Conservation (phyloP, 2,888 invertebrate species). For the Caradrina kadenii region DNA sequence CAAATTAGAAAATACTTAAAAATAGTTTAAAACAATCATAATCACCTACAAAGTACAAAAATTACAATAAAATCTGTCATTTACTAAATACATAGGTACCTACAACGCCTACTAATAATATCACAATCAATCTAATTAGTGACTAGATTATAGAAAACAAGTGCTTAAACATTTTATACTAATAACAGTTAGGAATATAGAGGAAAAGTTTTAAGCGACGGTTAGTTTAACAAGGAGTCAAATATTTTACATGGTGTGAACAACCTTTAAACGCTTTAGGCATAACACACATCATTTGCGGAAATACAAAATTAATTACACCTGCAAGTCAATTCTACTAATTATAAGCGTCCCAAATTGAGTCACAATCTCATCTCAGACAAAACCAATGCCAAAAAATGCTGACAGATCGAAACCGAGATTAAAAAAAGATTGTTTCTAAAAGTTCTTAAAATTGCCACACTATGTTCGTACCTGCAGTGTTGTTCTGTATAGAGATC, state of each 20-base stretch:
- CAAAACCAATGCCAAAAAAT: too few relatives aligned
- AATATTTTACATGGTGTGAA: conserved; percentile 20
- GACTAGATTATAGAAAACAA: conserved; percentile 49
- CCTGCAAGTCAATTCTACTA: too few relatives aligned
- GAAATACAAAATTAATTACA: background rate
- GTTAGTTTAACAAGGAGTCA: conserved; percentile 28
- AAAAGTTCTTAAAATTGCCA: too few relatives aligned
- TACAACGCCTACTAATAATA: conserved; percentile 54
- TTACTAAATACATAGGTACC: conserved; percentile 30
- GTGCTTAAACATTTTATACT: conserved; percentile 41
- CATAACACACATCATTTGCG: background rate
- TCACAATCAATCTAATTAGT: conserved; percentile 64
- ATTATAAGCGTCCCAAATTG: too few relatives aligned
- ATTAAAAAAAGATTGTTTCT: too few relatives aligned
- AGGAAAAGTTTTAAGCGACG: conserved; percentile 26
- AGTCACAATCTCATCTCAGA: too few relatives aligned
- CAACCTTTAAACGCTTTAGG: background rate
- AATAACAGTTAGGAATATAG: conserved; percentile 42
- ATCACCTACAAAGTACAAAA: background rate
- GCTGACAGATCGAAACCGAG: too few relatives aligned
- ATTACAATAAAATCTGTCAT: conserved; percentile 26
- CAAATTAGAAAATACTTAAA: background rate
- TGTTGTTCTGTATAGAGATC: too few relatives aligned
- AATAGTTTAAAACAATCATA: background rate
- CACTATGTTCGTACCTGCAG: too few relatives aligned